phyloP scores from a whole-genome alignment of 2,113 vertebrate genomes.

The Struthidea cinerea region DNA sequence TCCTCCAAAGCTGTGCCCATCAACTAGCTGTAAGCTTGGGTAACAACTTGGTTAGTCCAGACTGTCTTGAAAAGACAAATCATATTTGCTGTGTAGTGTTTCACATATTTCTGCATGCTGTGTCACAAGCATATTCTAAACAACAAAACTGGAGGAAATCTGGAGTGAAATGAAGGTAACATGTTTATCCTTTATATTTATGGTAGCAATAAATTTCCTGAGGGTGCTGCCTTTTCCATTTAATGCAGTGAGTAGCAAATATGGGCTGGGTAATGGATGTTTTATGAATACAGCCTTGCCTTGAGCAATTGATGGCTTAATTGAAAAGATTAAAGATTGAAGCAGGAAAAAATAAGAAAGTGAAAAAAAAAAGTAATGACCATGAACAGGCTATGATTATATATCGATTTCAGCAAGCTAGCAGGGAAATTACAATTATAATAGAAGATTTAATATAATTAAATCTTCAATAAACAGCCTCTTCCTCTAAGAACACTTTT shows the following conservation, averaged over 20 bases:
- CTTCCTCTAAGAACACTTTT: background rate
- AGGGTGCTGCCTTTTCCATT: background rate
- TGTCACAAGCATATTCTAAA: background rate
- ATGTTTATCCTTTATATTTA: background rate
- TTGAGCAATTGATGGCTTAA: background rate
- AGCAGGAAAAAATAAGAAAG: background rate
- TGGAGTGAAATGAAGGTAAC: conserved; percentile 1
- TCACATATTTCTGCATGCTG: background rate
- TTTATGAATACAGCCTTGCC: conserved; percentile 4
- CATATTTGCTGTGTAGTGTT: background rate
- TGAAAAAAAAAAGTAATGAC: background rate
- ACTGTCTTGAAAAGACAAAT: background rate
- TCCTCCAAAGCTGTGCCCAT: background rate
- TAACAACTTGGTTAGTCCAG: background rate
- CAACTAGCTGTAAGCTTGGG: background rate
- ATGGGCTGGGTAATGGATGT: background rate
- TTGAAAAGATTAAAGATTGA: background rate
- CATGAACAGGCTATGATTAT: background rate
- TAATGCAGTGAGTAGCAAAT: background rate
- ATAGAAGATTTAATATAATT: background rate
- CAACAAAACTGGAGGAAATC: background rate
- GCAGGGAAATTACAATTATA: background rate
- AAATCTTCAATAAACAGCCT: background rate
- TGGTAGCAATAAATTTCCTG: background rate
- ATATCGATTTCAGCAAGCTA: background rate